Conservation (phyloP, 2,888 invertebrate genomes). For the Callimorpha dominula region DNA sequence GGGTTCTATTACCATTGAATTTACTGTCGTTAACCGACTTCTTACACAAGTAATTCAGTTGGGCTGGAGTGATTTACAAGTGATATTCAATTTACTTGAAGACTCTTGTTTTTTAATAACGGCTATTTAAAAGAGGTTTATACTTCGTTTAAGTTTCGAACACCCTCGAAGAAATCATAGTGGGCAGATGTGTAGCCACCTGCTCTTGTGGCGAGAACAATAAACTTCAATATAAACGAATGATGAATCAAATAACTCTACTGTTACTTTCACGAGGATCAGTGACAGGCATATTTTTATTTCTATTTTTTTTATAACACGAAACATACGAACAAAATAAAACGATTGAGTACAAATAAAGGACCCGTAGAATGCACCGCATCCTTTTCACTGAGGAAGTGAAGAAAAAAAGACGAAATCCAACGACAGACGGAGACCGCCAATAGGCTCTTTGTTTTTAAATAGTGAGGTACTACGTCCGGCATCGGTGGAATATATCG, state of each 20-base stretch:
- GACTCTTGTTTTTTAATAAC: neutral
- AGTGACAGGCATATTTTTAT: conserved; percentile 44
- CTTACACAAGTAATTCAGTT: no score
- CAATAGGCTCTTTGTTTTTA: conserved; percentile 75
- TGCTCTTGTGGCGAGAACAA: neutral
- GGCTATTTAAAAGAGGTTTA: neutral
- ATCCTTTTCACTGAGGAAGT: conserved; percentile 78
- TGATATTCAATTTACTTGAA: neutral
- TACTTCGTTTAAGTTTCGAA: neutral
- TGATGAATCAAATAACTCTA: neutral
- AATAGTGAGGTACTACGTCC: conserved; percentile 59
- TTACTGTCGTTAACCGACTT: no score
- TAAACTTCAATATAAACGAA: neutral
- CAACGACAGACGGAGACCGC: conserved; percentile 74
- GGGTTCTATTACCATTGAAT: no score
- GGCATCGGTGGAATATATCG: conserved; percentile 37
- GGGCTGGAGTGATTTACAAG: neutral
- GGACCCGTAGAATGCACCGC: conserved; percentile 71
- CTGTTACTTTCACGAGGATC: conserved; percentile 26
- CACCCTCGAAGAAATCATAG: neutral
- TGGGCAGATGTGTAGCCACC: neutral
- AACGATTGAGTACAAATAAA: conserved; percentile 66
- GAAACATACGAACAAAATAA: conserved; percentile 43
- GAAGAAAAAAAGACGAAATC: conserved; percentile 68
- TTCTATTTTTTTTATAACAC: conserved; percentile 44